Base-by-base conservation (phyloP, 2,888 invertebrate species). In the Amorpha juglandis region DNA sequence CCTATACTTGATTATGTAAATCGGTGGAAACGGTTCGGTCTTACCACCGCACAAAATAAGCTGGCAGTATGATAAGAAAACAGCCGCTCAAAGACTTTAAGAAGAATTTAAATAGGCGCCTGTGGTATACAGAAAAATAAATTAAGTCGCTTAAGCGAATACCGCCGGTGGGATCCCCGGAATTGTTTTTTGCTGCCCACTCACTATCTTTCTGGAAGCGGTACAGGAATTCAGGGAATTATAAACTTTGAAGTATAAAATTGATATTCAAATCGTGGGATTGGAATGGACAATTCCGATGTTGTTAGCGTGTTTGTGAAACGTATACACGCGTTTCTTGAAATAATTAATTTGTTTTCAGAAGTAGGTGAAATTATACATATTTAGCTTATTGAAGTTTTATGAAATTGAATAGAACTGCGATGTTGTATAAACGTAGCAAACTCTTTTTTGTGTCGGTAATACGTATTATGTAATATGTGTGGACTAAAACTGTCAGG, bases 1-100 rank as follows among this genome's bases (percentile, higher is more conserved):
- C 70, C 64, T 70, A 63, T 69, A 70, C 73, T 75, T 73, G 69
- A 73, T 75, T 76, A 75, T 75, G 73, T 69, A 76, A 76, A 78
- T 65, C 68, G 62, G 64, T 27, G 19, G 64, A 71, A 71, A 71
- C 67, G 65, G 63, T 71, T 65, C 63, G 63, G 63, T 71, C 64
- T 70, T 70, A 72, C 71, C 63, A 70, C 70, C 8, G 62, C 16
- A 63, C 58, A 65, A 70, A 72, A 70, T 69, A 63, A 66, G 63
- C 19, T 16, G 38, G n/a, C 51, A 63, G 64, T 58, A 58, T 33
- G 47, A 50, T 58, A 65, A 48, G 65, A 48, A 67, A 70, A 67
- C 52, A 65, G 64, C 67, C 67, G 38, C 53, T 63, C 47, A 35
- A 74, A 70, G 71, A 68, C 62, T 69, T 66, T 65, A 74, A 70